phyloP scores from a whole-genome alignment of 2,797 vertebrate genomes.

The Glyptemys insculpta region DNA sequence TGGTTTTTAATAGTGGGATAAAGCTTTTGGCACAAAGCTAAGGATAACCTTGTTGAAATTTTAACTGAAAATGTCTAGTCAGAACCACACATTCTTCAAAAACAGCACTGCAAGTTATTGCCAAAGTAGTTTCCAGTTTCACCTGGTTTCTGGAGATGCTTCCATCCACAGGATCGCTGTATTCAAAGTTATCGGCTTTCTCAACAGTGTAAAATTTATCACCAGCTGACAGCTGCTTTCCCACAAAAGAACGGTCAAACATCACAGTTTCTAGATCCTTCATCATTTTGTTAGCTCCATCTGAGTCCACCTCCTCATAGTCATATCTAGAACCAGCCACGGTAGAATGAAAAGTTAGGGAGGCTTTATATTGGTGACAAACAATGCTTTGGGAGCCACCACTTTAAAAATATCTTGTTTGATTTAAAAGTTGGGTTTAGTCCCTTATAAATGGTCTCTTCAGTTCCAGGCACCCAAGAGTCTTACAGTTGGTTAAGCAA shows the following conservation, averaged over 20 bases:
- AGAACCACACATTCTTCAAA: background rate
- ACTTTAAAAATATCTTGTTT: background rate
- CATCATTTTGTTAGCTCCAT: conserved; percentile 95
- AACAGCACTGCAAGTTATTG: background rate
- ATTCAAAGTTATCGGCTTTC: conserved; percentile 95
- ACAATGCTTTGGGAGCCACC: background rate
- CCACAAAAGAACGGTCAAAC: conserved; percentile 90
- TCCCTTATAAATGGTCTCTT: background rate
- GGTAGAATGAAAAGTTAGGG: background rate
- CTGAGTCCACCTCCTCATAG: conserved; percentile 96
- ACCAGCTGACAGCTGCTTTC: conserved; percentile 89
- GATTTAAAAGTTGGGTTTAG: rapidly evolving
- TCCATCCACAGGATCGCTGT: conserved; percentile 94
- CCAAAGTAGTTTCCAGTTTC: conserved; percentile 24
- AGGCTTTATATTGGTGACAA: background rate
- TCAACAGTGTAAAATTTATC: conserved; percentile 94
- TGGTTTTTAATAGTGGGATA: background rate
- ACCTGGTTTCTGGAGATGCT: conserved; percentile 98
- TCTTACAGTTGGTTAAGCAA: background rate
- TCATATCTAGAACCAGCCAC: conserved; percentile 87
- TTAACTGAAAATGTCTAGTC: background rate
- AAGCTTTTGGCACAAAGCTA: background rate
- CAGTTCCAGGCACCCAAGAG: background rate
- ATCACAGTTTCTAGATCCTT: conserved; percentile 91
- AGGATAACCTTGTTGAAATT: rapidly evolving